Evolutionary conservation across 2,888 invertebrate species (phyloP), one percentile per base, ranked within the genome.

Genomic region (Nipponacmea schrenckii): DNA sequence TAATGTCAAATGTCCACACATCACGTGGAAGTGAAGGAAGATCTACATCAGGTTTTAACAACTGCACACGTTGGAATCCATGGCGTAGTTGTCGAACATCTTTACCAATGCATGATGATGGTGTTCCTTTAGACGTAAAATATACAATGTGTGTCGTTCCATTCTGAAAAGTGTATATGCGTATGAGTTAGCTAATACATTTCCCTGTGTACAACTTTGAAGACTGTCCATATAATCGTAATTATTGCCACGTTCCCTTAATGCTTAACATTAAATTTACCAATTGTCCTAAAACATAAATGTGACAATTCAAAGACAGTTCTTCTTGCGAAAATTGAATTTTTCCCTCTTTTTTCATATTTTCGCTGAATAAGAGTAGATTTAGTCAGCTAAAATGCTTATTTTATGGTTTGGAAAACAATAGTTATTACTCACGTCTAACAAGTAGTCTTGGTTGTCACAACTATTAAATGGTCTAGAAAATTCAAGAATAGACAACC

Each of bases 71-170:
- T 74, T 87, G 85, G 24, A 87, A 56, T 1, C 82, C 83, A 8
- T 80, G 77, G 8, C 74, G 66, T 20, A 81, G 48, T 4, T 64
- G 24, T 7, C 80, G 77, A 5, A 85, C 71, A 67, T 83, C 77
- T 66, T 74, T 26, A 70, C 69, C 62, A 67, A 72, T 31, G 63
- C 74, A 46, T 71, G 76, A 20, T 27, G 66, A 69, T 27, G 76
- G 79, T 10, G 64, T 66, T 3, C 69, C 74, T 8, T 72, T 64
- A 0, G 76, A 80, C 10, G 78, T 73, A 73, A 86, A 85, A 73
- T 80, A 86, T 24, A 89, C 70, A 39, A 90, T 79, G 72, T 90
- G 89, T 0, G 89, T 90, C 0, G 90, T 90, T 24, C 90, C 90
- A 39, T 83, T 83, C 89, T 89, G 77, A n/a, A 79, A 69, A 10